Base-by-base conservation (phyloP, 2,888 invertebrate species). In the Nezara viridula region DNA sequence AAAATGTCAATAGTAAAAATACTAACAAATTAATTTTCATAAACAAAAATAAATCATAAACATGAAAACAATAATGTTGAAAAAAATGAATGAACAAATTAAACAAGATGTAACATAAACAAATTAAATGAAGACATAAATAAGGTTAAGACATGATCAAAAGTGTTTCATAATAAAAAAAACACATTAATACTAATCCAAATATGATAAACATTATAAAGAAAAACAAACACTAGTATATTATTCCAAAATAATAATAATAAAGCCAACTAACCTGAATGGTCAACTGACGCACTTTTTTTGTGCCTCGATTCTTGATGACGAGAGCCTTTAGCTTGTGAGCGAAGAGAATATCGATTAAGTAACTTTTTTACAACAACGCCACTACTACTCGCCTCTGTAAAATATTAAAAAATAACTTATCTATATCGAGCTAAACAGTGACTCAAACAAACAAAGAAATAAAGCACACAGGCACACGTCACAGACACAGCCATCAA, bases 341-440 rank as follows among this genome's bases (percentile, higher is more conserved):
- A 90, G 16, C 90, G 90, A 85, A 90, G 86, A 27, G 90, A 90
- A 89, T 90, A 90, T 73, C 89, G 90, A 89, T 89, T 90, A 47
- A 90, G 88, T 49, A 90, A 90, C 87, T 90, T 90, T 89, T 90
- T 90, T 73, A 90, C 89, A 81, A 86, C 89, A 86, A 89, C 90
- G 85, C 90, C 90, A 73, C 87, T 87, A 88, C 86, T 50, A 52
- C 88, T 88, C 12, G 73, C 88, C 44, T 88, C 88, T 88, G 85
- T 55, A 85, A 88, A 86, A 86, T 49, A 32, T 86, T 32, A 86
- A 86, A 50, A 32, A 85, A 86, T 32, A 37, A 86, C 32, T 73
- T 37, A 37, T 7, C 19, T 1, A 37, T 37, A 6, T 19, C 19
- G 19, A 19, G 19, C 0, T 21, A 32, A 73, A 73, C 66, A 73